Percentiles rank a stretch among this genome's conserved stretches.
Evolutionary conservation across 37 sponge, comb jelly and placozoan genomes (phyloP).

Genomic region (Cladorhizidae sp.): DNA sequence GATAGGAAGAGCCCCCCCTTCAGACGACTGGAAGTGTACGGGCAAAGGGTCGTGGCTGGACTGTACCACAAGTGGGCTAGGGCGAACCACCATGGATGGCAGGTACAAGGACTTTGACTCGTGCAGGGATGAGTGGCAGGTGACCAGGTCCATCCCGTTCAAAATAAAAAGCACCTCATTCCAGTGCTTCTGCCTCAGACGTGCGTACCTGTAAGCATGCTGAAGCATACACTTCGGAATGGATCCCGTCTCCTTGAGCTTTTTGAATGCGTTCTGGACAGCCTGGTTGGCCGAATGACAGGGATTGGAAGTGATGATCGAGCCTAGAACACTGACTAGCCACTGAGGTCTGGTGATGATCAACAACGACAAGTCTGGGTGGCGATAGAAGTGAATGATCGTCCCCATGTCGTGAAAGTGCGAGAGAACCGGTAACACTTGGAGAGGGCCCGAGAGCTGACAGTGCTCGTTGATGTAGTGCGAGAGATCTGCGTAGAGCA

Average conservation of each 20-base stretch:
- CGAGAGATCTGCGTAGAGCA: constrained; percentile 49
- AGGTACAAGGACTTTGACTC: constrained; percentile 26
- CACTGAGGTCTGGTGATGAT: constrained; percentile 71
- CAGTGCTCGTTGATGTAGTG: constrained; percentile 58
- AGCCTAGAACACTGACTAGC: constrained; percentile 41
- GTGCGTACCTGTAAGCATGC: constrained; percentile 55
- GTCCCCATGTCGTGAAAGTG: constrained; percentile 68
- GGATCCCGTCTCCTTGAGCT: constrained; percentile 21
- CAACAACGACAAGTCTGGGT: constrained; percentile 47
- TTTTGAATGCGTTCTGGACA: constrained; percentile 36
- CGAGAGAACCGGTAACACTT: constrained; percentile 54
- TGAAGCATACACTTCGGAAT: constrained; percentile 38
- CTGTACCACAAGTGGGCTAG: constrained; percentile 30
- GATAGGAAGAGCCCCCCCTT: constrained; percentile 23
- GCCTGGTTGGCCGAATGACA: constrained; percentile 52
- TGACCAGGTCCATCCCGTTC: constrained; percentile 62
- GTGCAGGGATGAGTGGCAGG: constrained; percentile 54
- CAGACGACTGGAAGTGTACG: constrained; percentile 11
- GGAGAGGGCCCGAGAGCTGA: constrained; percentile 48
- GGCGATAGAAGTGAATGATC: constrained; percentile 61
- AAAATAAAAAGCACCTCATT: constrained; percentile 57
- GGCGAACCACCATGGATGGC: constrained; percentile 38
- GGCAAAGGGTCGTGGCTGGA: constrained; percentile 16
- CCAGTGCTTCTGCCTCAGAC: constrained; percentile 46
- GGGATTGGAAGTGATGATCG: constrained; percentile 31